Evolutionary conservation across 2,113 vertebrate species (phyloP), one percentile per base, ranked within the genome.

Genomic region (Dolichallabes microphthalmus): DNA sequence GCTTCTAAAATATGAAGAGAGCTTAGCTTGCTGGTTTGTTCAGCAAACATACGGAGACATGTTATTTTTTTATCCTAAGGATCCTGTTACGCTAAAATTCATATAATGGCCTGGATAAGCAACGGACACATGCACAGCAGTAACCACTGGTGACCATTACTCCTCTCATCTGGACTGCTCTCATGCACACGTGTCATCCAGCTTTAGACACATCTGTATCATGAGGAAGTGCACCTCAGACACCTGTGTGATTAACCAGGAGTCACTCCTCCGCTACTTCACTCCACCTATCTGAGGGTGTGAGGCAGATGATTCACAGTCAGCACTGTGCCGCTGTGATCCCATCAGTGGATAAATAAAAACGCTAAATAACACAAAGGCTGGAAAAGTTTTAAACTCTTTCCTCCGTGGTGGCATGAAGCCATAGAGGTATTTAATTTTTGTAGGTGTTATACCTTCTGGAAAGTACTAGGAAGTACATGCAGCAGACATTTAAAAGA

Each of bases 241-340:
- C 76, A 80, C 73, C 78, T 82, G 35, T 74, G 81, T 89, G 82
- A 86, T 87, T 76, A 84, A 83, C 71, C 79, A 68, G 75, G 32
- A 85, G 68, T 57, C 79, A 35, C 22, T 68, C 50, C 68, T 60
- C 57, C 11, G 5, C 76, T 71, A 63, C 61, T 12, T 45, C 86
- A 66, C 68, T 14, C 30, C 20, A n/a, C 82, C 55, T 77, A 39
- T 60, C 2, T 77, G 45, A 55, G 11, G 11, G 12, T 35, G 13
- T 35, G 60, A 87, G 53, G 53, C 53, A 69, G 84, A 63, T 55
- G 53, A 87, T 85, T 85, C 83, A 85, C 68, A 85, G 45, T 22
- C 69, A 52, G 63, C 35, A 10, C 30, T 63, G 53, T 55, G 53
- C 45, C 76, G 52, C 66, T 35, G 11, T 17, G 61, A 45, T 60